Percentiles rank a stretch among this genome's conserved stretches.
These are phyloP conservation scores for Syrmaticus mikado DNA, from an alignment of 2,113 vertebrate genomes.

Conservation along the genomic window DNA sequence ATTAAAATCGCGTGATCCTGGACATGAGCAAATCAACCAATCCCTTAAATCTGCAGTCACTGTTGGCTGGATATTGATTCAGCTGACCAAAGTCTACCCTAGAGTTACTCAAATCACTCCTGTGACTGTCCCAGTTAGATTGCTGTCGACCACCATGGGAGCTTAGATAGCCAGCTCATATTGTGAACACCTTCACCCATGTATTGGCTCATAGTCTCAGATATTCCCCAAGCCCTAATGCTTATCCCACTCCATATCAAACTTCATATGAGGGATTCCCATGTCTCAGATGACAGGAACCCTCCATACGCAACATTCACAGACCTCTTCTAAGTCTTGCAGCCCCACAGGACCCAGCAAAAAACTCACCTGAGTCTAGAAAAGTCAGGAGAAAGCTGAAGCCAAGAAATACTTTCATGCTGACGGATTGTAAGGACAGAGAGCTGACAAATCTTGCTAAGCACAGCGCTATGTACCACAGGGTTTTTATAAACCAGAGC, in stretches of 20 bases:
- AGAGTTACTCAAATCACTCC: neutral
- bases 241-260: neutral
- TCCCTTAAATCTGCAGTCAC: neutral
- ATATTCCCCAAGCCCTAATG: accelerated
- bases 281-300: neutral
- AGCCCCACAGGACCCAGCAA: accelerated
- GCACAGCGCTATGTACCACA: neutral
- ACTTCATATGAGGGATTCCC: accelerated
- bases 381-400: constrained; percentile 34
- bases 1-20: neutral
- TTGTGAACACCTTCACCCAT: neutral
- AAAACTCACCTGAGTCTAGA: constrained; percentile 38
- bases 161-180: accelerated
- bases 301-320: accelerated
- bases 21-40: neutral
- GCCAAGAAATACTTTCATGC: constrained; percentile 3
- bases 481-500: neutral
- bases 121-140: neutral
- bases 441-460: neutral
- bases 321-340: neutral
- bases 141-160: accelerated
- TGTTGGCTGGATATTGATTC: accelerated
- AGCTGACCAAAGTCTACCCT: neutral
- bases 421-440: neutral
- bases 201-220: accelerated